Base-by-base conservation (phyloP, 1,140 invertebrate genomes). In the Trinorchestia longiramus region DNA sequence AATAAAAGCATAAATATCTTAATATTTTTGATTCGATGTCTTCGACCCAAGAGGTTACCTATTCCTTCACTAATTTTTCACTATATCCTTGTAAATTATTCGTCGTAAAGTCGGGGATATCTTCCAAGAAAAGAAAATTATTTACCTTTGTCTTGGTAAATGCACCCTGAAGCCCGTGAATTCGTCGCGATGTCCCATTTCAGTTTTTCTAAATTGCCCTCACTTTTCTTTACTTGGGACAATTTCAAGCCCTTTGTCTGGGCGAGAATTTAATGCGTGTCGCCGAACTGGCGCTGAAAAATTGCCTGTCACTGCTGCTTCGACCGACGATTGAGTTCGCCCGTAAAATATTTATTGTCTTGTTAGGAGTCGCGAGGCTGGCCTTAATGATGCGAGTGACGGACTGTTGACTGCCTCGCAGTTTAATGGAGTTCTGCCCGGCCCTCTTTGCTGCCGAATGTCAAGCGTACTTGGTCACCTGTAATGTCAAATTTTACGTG, bases 311-410 rank as follows among this genome's bases (percentile, higher is more conserved):
- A 43, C 43, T 28, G 41, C 88, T 41, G 88, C 88, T 43, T 90
- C 43, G 88, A 90, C 88, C 43, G 88, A 43, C 88, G 43, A 94
- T 94, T 94, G 92, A 94, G 92, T 45, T 40, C 92, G 15, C 41
- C 92, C 92, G 92, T 94, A 94, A 94, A 94, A 94, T 94, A 94
- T 94, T 94, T 94, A 94, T 94, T 94, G 92, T 94, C 92, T 94
- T 94, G 92, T 94, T 94, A 94, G 92, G 40, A 94, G 92, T 94
- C 92, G 92, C 92, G 40, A 47, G 43, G 44, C 43, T 47, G 41
- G 92, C 43, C 43, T 45, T 45, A 45, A 94, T 45, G 43, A 45
- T 45, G 3, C 92, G 40, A 44, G 11, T 94, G 92, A 94, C 92
- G 92, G 92, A 94, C 92, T 94, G 92, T 94, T 94, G 92, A 94